phyloP scores from a whole-genome alignment of 2,113 vertebrate genomes.

The Dunckerocampus dactyliophorus region DNA sequence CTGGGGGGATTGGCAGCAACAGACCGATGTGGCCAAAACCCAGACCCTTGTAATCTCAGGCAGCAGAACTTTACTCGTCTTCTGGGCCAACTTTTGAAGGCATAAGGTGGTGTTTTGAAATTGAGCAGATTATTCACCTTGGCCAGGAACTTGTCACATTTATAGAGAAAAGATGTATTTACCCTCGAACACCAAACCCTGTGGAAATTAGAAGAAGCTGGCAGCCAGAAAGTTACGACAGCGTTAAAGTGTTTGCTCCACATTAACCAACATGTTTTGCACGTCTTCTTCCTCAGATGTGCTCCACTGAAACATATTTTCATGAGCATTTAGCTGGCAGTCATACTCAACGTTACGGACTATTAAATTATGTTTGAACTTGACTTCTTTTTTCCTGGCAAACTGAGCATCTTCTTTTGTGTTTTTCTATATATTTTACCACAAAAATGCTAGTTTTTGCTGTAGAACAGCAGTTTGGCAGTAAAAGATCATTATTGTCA shows the following conservation, averaged over 20 bases:
- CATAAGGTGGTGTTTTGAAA: conserved; percentile 37
- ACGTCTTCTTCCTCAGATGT: conserved; percentile 7
- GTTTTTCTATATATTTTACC: background rate
- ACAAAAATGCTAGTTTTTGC: background rate
- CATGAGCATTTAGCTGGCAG: background rate
- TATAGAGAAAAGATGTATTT: background rate
- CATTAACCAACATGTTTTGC: conserved; percentile 9
- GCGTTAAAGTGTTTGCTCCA: conserved; percentile 1
- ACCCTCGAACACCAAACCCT: conserved; percentile 17
- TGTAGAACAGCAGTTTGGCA: background rate
- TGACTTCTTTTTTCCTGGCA: background rate
- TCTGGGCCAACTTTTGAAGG: conserved; percentile 35
- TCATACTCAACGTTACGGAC: background rate
- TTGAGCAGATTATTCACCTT: conserved; percentile 35
- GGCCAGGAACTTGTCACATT: conserved; percentile 37
- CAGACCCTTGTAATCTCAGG: conserved; percentile 44
- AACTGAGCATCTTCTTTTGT: background rate
- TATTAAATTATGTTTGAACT: background rate
- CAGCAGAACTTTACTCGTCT: conserved; percentile 37
- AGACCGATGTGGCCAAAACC: conserved; percentile 55
- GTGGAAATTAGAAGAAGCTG: conserved; percentile 16
- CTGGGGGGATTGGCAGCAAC: conserved; percentile 40
- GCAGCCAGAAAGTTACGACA: conserved; percentile 2
- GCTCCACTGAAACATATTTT: background rate
- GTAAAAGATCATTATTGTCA: background rate